phyloP scores from a whole-genome alignment of 1,140 invertebrate genomes.

The Platyscapa corneri region DNA sequence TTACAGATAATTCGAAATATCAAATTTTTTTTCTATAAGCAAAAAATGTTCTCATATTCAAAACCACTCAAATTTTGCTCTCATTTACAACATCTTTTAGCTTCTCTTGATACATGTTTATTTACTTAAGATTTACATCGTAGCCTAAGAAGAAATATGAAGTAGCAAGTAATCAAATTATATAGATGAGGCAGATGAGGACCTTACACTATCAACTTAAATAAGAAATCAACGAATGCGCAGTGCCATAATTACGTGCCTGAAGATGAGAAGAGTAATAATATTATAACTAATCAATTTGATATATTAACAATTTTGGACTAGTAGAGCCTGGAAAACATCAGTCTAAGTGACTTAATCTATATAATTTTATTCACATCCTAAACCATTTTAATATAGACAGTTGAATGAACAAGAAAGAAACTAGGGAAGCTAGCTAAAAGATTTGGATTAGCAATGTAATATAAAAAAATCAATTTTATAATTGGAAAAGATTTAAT shows the following conservation, averaged over 20 bases:
- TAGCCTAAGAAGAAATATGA: not conserved
- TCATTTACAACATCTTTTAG: not conserved
- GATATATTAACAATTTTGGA: not conserved
- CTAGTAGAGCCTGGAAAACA: not conserved
- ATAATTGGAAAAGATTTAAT: no score
- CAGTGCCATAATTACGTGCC: not conserved
- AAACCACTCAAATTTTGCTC: not conserved
- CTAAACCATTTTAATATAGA: no score
- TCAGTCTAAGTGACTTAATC: not conserved
- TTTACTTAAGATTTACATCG: not conserved
- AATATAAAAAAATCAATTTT: no score
- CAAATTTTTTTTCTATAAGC: not conserved
- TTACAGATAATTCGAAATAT: constrained; percentile 72
- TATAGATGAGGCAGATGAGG: not conserved
- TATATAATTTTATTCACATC: no score
- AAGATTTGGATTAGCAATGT: no score
- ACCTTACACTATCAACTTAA: not conserved
- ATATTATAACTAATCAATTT: not conserved
- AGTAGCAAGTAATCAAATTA: not conserved
- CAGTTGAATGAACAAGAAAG: no score
- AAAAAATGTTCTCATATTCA: not conserved
- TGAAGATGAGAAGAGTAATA: not conserved
- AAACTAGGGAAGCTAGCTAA: no score
- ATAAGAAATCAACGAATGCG: not conserved
- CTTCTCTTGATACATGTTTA: not conserved